Evolutionary conservation across 1,140 invertebrate genomes (phyloP).

Genomic region (Trialeurodes vaporariorum): DNA sequence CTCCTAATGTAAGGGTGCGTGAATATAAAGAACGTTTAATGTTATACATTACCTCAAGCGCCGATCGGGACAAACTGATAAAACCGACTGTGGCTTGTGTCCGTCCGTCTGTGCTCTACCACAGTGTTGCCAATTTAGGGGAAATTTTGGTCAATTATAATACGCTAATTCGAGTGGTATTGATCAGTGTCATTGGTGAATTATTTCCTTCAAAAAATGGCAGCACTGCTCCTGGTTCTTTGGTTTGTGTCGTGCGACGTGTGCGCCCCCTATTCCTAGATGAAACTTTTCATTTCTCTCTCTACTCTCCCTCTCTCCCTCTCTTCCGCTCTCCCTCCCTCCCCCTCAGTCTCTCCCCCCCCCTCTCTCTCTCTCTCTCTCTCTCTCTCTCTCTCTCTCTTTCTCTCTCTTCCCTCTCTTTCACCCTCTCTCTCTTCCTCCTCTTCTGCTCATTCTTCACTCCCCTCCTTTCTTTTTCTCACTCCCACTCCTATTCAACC

Average conservation of each 20-base stretch:
- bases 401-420: slow-evolving; percentile 10
- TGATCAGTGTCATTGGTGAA: too few species aligned
- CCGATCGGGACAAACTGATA: neutral
- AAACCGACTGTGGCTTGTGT: neutral
- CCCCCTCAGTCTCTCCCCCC: too few species aligned
- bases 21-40: neutral
- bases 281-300: slow-evolving; percentile 11
- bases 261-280: slow-evolving; percentile 3
- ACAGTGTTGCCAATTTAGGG: too few species aligned
- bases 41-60: neutral
- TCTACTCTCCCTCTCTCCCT: slow-evolving; percentile 3
- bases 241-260: too few species aligned
- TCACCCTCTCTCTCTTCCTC: neutral
- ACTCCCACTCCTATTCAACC: neutral
- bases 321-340: neutral
- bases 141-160: too few species aligned
- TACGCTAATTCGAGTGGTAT: too few species aligned
- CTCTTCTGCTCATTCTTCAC: neutral
- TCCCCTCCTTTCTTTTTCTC: slow-evolving; percentile 12
- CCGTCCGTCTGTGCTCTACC: neutral
- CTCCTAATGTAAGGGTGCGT: neutral
- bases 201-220: too few species aligned
- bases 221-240: too few species aligned
- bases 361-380: too few species aligned
- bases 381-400: slow-evolving; percentile 9